Base-by-base conservation (phyloP, 2,797 vertebrate species). In the Urophycis tenuis region DNA sequence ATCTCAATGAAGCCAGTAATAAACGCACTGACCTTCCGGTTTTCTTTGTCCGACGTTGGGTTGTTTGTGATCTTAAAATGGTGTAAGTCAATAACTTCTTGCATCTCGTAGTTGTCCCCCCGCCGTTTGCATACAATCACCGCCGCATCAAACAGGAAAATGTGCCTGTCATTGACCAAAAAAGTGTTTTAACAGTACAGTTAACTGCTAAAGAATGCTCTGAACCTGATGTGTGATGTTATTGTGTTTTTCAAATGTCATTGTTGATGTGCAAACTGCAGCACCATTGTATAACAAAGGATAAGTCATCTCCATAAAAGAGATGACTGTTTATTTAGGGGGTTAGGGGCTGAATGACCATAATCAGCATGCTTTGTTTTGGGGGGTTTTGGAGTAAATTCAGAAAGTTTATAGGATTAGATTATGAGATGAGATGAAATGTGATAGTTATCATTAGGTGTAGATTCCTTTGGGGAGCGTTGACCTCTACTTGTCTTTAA, bases 21-120 rank as follows among this genome's bases (percentile, higher is more conserved):
- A 34, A 31, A 14, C 4, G 31, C 14, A 6, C 84, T 49, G 71
- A 98, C 97, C 97, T 99, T 99, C 86, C 96, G 94, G 85, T 95
- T 98, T 87, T 99, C 97, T 86, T 96, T 97, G 87, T 99, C 96
- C 0, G 96, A 97, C 12, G 95, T 96, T 39, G 96, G 96, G 81
- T 98, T 98, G 90, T 98, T 95, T 72, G 96, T 96, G 89, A 99
- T 95, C 91, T 97, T 99, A 88, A 97, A 99, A 84, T 95, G 94
- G 83, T 97, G 94, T 82, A 99, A 94, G 92, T 99, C 97, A 77
- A 99, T 96, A 81, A 97, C 94, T 82, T 99, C 97, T 79, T 97
- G 98, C 96, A 99, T 98, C 88, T 99, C 97, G 5, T 98, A 99
- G 92, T 95, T 95, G 88, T 99, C 97, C 29, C 97, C 97, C 82